A percentile compares a stretch with the other conserved stretches of the same genome.
These are phyloP conservation scores for Probosciger aterrimus DNA, from an alignment of 2,113 vertebrate genomes.

Conservation along the genomic window DNA sequence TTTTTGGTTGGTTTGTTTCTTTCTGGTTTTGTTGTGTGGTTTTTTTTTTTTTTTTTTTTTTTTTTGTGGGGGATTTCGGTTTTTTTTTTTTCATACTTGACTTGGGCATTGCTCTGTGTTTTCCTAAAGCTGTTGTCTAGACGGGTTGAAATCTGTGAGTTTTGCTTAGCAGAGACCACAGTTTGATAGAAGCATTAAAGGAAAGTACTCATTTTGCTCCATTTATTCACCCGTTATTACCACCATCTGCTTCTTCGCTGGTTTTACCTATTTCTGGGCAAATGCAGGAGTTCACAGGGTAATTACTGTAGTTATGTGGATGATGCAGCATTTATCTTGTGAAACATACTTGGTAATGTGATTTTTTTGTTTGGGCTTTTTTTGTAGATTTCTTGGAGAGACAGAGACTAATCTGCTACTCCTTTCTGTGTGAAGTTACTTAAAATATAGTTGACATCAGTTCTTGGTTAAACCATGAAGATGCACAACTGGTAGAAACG, in stretches of 20 bases:
- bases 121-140: neutral
- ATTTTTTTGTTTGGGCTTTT: neutral
- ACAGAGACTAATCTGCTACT: rapidly evolving
- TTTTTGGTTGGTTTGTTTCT: no score
- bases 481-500: rapidly evolving
- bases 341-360: rapidly evolving
- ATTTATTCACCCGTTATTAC: neutral
- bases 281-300: rapidly evolving
- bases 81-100: neutral
- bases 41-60: no score
- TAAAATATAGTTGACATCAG: neutral
- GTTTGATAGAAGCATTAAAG: neutral
- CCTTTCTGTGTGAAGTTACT: neutral
- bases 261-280: rapidly evolving
- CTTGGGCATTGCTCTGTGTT: neutral
- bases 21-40: no score
- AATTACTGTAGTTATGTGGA: rapidly evolving
- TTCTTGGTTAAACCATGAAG: neutral
- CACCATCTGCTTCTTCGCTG: neutral
- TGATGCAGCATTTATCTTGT: neutral
- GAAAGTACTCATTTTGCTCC: neutral
- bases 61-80: no score
- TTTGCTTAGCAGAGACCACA: rapidly evolving
- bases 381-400: rapidly evolving
- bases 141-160: rapidly evolving